These are phyloP conservation scores for Drosophila acutilabella DNA, from an alignment of 2,888 invertebrate genomes.

Conservation along the genomic window DNA sequence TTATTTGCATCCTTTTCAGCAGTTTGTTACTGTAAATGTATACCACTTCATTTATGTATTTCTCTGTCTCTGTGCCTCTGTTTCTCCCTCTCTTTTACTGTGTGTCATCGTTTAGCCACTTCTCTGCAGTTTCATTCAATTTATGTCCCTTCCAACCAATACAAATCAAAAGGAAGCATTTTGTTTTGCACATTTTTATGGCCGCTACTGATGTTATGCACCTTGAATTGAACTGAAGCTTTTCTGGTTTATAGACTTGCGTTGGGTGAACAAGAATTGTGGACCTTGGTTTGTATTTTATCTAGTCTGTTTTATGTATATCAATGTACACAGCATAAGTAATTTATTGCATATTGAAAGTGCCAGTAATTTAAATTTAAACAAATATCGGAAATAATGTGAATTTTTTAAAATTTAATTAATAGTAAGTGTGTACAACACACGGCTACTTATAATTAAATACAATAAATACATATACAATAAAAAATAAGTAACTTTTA, in stretches of 20 bases:
- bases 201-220: slow-evolving; percentile 82
- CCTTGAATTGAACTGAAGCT: slow-evolving; percentile 11
- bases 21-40: slow-evolving; percentile 62
- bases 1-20: slow-evolving; percentile 42
- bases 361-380: too few species aligned
- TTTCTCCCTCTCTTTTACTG: slow-evolving; percentile 8
- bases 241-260: not conserved
- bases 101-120: slow-evolving; percentile 51
- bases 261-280: not conserved
- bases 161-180: slow-evolving; percentile 73
- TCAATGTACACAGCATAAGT: not conserved
- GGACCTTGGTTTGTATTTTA: not conserved
- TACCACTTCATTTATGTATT: slow-evolving; percentile 66
- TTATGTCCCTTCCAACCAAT: slow-evolving; percentile 52
- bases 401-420: too few species aligned
- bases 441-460: too few species aligned
- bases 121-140: slow-evolving; percentile 47
- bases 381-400: too few species aligned
- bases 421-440: too few species aligned
- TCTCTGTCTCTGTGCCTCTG: not conserved
- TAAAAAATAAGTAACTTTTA: too few species aligned
- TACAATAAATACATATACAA: too few species aligned
- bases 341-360: not conserved
- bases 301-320: too few species aligned
- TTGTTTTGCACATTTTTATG: slow-evolving; percentile 80